Percentiles rank a stretch among this genome's conserved stretches.
Conservation (phyloP, 2,797 vertebrate species). For the Echeneis naucrates region DNA sequence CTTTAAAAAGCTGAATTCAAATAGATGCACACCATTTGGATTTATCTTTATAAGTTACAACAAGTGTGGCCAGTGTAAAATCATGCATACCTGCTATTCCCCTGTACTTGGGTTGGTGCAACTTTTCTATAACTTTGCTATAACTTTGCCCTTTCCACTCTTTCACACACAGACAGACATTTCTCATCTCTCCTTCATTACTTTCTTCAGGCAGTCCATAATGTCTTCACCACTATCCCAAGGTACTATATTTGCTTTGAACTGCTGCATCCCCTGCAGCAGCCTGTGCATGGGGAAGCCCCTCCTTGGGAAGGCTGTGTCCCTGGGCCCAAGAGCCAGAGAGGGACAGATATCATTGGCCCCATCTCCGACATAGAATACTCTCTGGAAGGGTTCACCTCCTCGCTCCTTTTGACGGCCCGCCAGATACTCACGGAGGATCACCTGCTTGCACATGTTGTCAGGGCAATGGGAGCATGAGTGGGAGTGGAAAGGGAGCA, state of each 20-base stretch:
- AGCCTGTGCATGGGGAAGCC: conserved; percentile 92
- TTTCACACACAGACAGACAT: background rate
- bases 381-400: conserved; percentile 85
- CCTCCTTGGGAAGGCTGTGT: conserved; percentile 90
- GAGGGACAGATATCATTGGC: conserved; percentile 94
- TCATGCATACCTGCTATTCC: conserved; percentile 31
- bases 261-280: conserved; percentile 84
- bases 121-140: conserved; percentile 4
- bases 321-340: conserved; percentile 81
- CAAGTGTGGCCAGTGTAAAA: conserved; percentile 37
- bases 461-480: conserved; percentile 88
- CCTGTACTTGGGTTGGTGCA: conserved; percentile 3
- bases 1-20: conserved; percentile 3
- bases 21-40: background rate
- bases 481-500: conserved; percentile 93
- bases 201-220: conserved; percentile 86
- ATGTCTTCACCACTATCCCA: conserved; percentile 90
- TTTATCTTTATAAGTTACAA: conserved; percentile 11
- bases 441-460: conserved; percentile 96
- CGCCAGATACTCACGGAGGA: conserved; percentile 88
- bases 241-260: conserved; percentile 87
- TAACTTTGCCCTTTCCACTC: background rate
- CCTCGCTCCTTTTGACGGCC: conserved; percentile 84
- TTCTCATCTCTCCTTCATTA: conserved; percentile 80
- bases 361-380: conserved; percentile 93